Base-by-base conservation (phyloP, 2,888 invertebrate genomes). In the Pomacea canaliculata region DNA sequence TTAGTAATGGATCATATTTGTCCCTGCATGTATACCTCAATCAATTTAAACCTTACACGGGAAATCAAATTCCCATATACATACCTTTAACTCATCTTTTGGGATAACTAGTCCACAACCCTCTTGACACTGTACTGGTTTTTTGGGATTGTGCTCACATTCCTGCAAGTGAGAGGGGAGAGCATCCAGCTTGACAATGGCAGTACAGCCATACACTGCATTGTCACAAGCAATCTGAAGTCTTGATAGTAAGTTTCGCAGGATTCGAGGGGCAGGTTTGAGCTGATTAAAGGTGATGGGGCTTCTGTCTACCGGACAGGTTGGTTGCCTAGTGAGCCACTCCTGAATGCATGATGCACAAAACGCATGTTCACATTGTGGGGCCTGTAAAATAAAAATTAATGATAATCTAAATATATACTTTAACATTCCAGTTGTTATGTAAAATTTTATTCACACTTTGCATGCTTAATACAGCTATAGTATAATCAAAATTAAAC, bases 341-440 rank as follows among this genome's bases (percentile, higher is more conserved):
- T 97, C 97, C 80, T 95, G 95, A 86, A 98, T 98, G 91, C 98
- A 98, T 71, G 94, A 94, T 86, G 88, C 94, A 91, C 98, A 98
- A 92, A 98, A 98, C 76, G 97, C 97, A 92, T 98, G 98, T 91
- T 98, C 98, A 91, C 98, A 98, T 86, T 94, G 94, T 72, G 97
- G 97, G 75, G 97, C 97, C 97, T 97, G 91, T 70, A 92, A 91
- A 80, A 8, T 27, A 37, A 68, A 65, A 62, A 56, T 56, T 56
- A 56, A 10, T 8, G 51, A 56, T 56, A 56, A 56, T 56, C 10
- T 37, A 37, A 37, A 37, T 37, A 37, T 5, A 37, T 37, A 37
- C 37, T 37, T 37, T 5, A 37, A 37, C 37, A 37, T 5, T 37
- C 37, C 37, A 37, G 3, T 19, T 65, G 12, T 23, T 27, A 60